A percentile compares a stretch with the other conserved stretches of the same genome.
Conservation (phyloP, 2,888 invertebrate species). For the Epistrophe eligans region DNA sequence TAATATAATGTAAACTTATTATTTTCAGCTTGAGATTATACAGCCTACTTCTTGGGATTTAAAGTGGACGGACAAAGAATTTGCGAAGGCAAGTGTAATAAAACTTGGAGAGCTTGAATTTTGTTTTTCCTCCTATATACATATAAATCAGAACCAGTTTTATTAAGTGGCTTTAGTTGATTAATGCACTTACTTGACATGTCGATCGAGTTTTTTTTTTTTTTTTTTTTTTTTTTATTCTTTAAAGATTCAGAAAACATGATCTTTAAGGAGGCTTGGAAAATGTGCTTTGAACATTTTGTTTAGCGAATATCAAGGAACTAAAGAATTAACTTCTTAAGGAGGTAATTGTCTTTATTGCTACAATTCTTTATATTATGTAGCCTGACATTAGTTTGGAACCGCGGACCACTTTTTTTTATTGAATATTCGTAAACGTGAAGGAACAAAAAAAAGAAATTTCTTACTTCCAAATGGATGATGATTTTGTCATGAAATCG, state of each 20-base stretch:
- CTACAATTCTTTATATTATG: too few species aligned
- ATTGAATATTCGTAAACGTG: too few species aligned
- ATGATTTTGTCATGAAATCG: too few species aligned
- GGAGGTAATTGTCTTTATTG: too few species aligned
- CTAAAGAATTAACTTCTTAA: too few species aligned
- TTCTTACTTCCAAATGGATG: too few species aligned
- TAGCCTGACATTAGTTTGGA: too few species aligned
- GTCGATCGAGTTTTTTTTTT: neutral
- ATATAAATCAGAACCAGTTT: constrained; percentile 14
- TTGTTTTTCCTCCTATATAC: neutral
- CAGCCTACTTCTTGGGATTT: constrained; percentile 8
- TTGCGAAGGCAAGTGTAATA: constrained; percentile 30
- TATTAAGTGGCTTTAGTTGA: neutral
- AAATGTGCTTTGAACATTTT: neutral
- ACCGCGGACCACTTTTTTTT: too few species aligned
- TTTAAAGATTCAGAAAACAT: neutral
- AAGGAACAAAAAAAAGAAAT: too few species aligned
- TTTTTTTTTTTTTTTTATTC: too few species aligned
- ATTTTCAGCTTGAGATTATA: constrained; percentile 10
- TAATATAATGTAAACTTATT: neutral
- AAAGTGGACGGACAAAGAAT: constrained; percentile 29
- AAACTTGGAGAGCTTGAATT: neutral
- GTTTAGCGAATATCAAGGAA: too few species aligned
- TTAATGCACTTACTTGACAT: constrained; percentile 13
- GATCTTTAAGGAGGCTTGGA: neutral